Evolutionary conservation across 2,797 vertebrate genomes (phyloP).

Genomic region (Dromococcyx pavoninus): DNA sequence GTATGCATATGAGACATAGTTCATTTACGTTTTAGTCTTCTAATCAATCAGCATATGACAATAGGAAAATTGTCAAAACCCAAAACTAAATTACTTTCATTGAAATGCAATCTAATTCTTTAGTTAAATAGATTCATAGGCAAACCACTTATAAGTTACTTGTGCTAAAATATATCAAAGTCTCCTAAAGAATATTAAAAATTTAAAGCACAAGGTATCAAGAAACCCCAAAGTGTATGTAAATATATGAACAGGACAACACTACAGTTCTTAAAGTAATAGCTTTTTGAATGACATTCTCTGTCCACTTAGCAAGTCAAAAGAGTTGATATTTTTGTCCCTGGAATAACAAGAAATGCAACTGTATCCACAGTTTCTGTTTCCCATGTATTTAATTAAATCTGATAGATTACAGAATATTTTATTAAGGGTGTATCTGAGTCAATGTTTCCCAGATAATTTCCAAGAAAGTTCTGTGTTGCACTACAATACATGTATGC

Average conservation of each 20-base stretch:
- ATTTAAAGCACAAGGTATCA: background rate
- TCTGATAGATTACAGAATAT: background rate
- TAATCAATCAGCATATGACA: background rate
- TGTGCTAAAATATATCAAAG: background rate
- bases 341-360: background rate
- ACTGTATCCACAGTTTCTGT: background rate
- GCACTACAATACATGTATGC: background rate
- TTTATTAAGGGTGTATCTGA: background rate
- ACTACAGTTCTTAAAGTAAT: background rate
- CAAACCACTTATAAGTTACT: background rate
- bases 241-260: background rate
- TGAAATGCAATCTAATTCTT: background rate
- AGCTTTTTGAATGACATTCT: background rate
- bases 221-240: background rate
- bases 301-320: background rate
- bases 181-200: background rate
- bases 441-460: background rate
- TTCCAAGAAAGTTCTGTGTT: background rate
- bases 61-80: background rate
- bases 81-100: background rate
- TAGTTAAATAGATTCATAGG: background rate
- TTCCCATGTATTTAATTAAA: background rate
- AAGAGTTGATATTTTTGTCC: background rate
- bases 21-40: background rate
- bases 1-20: background rate